A percentile compares a stretch with the other conserved stretches of the same genome.
These are phyloP conservation scores for Craniophora ligustri DNA, from an alignment of 2,888 invertebrate species.

Conservation along the genomic window DNA sequence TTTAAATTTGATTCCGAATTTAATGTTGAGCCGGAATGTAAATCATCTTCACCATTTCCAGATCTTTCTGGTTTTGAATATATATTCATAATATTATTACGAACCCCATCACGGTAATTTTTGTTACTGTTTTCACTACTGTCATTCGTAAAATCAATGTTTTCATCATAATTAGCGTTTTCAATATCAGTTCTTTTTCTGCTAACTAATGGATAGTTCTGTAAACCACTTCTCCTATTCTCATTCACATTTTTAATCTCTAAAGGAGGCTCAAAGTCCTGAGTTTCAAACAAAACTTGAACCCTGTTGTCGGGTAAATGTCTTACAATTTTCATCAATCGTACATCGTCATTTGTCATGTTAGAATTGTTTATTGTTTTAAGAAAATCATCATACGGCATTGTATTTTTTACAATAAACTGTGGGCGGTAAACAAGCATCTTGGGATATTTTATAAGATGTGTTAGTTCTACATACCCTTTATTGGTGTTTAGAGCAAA, in stretches of 20 bases:
- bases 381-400: conserved; percentile 43
- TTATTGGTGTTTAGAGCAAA: conserved; percentile 27
- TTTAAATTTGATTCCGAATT: not conserved
- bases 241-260: conserved; percentile 30
- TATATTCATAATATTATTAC: not conserved
- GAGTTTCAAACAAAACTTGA: conserved; percentile 42
- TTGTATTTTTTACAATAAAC: conserved; percentile 43
- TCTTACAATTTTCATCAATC: conserved; percentile 44
- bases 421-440: conserved; percentile 43
- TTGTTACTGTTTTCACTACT: not conserved
- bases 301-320: conserved; percentile 28
- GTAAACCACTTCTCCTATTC: conserved; percentile 9
- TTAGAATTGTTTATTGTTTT: conserved; percentile 26
- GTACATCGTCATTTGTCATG: conserved; percentile 28
- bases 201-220: not conserved
- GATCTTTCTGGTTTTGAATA: not conserved
- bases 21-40: not conserved
- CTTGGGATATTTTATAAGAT: conserved; percentile 50
- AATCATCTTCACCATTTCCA: not conserved
- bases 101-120: not conserved
- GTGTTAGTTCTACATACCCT: conserved; percentile 47
- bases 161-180: conserved; percentile 3
- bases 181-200: not conserved
- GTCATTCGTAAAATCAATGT: conserved; percentile 1
- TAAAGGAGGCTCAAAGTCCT: conserved; percentile 30